Base-by-base conservation (phyloP, 2,888 invertebrate species). In the Lagria hirta region DNA sequence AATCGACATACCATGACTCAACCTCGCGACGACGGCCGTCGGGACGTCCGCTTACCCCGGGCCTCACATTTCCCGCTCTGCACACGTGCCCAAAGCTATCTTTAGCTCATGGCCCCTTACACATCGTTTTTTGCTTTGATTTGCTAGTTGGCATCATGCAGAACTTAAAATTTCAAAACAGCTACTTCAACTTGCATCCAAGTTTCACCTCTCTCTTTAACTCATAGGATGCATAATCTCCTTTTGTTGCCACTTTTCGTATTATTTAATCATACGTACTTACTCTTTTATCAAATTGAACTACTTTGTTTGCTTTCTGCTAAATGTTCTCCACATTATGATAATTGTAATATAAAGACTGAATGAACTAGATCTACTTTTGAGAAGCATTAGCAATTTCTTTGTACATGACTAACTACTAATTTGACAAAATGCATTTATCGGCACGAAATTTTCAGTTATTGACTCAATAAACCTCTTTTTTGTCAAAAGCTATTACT, bases 51-150 rank as follows among this genome's bases (percentile, higher is more conserved):
- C 51, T 51, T 44, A 43, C 52, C 52, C 48, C 54, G 43, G 42
- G 42, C 43, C 42, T 29, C 46, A 41, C 41, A 43, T 29, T 49
- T 49, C 44, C 35, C 43, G 43, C 43, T 48, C 50, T 63, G 63
- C 65, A 64, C 71, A 71, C 71, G 71, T 71, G 70, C 70, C 70
- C 61, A 66, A 64, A 57, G 62, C 70, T 71, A 71, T 69, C 68
- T 69, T 69, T 71, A 71, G 70, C 65, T 62, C 67, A 58, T 59
- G 67, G 67, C 69, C 69, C 69, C 68, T 68, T 57, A 60, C 65
- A 48, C 34, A 23, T 58, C 64, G 52, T 59, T 59, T 62, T 62
- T 65, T 60, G 59, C 60, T 43, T 43, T 34, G 43, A 48, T 48
- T 48, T 48, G 48, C 48, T 48, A 48, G 35, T 41, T 46, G 46